Conservation (phyloP, 1,140 invertebrate species). For the Whitmania pigra region DNA sequence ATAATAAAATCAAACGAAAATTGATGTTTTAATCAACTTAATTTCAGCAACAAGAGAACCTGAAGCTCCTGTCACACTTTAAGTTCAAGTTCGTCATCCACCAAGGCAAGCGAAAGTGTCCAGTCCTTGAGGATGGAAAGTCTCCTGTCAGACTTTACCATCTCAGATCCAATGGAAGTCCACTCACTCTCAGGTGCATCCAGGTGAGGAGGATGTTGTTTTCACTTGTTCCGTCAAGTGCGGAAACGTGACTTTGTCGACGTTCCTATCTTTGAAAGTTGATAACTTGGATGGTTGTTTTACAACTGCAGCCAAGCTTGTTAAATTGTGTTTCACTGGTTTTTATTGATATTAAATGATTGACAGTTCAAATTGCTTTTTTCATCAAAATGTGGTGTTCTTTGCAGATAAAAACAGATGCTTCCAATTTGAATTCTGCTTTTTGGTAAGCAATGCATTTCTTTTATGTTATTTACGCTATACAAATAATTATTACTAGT, state of each 20-base stretch:
- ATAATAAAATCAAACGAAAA: background rate
- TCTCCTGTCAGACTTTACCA: conserved; percentile 80
- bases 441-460: conserved; percentile 41
- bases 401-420: conserved; percentile 30
- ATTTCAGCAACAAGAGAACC: conserved; percentile 71
- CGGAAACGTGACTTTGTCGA: background rate
- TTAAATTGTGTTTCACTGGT: background rate
- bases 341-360: background rate
- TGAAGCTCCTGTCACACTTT: conserved; percentile 97
- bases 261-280: background rate
- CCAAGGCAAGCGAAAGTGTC: conserved; percentile 59
- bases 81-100: conserved; percentile 87
- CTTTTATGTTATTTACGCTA: background rate
- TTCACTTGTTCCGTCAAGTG: background rate
- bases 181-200: conserved; percentile 80
- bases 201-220: conserved; percentile 56
- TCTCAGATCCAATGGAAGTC: conserved; percentile 70
- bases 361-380: background rate
- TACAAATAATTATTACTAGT: background rate
- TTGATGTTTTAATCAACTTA: background rate
- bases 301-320: background rate
- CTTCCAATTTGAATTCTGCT: conserved; percentile 41
- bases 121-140: conserved; percentile 41
- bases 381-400: background rate
- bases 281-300: no score